Base-by-base conservation (phyloP, 2,888 invertebrate species). In the Drosophila quinaria region DNA sequence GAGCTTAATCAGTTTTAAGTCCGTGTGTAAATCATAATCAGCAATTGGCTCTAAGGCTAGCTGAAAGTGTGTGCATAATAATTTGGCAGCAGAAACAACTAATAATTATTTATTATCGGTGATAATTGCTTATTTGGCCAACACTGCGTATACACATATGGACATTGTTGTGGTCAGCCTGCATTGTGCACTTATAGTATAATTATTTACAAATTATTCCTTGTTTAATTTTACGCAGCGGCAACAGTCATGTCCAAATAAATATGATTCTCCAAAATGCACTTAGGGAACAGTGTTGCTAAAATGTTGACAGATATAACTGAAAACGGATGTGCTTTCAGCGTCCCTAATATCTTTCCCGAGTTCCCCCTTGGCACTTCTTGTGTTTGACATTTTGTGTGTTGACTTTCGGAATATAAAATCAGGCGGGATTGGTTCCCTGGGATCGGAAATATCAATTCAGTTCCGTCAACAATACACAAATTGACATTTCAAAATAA, bases 91-190 rank as follows among this genome's bases (percentile, higher is more conserved):
- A 39, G 42, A 37, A 44, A 54, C 11, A 61, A 55, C 64, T 56
- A 68, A 74, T 82, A 72, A 76, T 70, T 64, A 55, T 29, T 11
- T 51, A 50, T 70, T 54, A 55, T 74, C 49, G 61, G 64, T 60
- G 65, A 50, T 83, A 81, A 81, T 83, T 77, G 69, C 33, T 39
- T 77, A 77, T 77, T 79, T 62, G 58, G 60, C 62, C 61, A 66
- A 55, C 65, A 37, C 33, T 69, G 62, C 68, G 71, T 71, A 70
- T 37, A 54, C n/a, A n/a, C n/a, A 59, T 55, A 46, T 46, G 42
- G 22, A 33, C 33, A 50, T 35, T 9, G 15, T 35, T 37, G n/a
- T 15, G 9, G 15, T 17, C 10, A 2, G 29, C 31, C 10, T 47
- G 29, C 37, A 42, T 33, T 49, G 50, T 42, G 29, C 56, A 55